A percentile compares a stretch with the other conserved stretches of the same genome.
Conservation (phyloP, 2,797 vertebrate genomes). For the Microchirus variegatus region DNA sequence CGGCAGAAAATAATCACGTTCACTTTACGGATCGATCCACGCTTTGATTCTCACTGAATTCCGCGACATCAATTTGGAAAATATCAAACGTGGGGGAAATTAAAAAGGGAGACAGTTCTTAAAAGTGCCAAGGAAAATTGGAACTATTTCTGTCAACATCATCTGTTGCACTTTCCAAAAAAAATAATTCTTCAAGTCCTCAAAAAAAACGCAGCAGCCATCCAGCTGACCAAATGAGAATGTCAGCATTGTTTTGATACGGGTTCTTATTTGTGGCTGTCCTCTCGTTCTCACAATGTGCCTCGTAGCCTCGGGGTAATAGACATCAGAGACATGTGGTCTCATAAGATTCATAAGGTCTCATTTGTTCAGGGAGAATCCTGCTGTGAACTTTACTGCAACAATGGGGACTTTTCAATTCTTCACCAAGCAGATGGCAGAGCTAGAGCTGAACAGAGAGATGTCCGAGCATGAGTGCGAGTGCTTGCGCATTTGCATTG, state of each 20-base stretch:
- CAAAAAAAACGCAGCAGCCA: slow-evolving; percentile 16
- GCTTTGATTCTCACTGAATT: not conserved
- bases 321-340: slow-evolving; percentile 59
- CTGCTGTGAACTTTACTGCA: slow-evolving; percentile 59
- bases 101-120: not conserved
- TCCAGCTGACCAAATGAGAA: slow-evolving; percentile 61
- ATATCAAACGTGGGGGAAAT: not conserved
- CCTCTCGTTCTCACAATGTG: slow-evolving; percentile 57
- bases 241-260: slow-evolving; percentile 55
- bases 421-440: slow-evolving; percentile 11
- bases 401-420: slow-evolving; percentile 64
- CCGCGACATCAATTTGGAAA: not conserved
- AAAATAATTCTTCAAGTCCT: not conserved
- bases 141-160: not conserved
- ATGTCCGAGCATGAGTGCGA: slow-evolving; percentile 15
- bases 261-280: slow-evolving; percentile 30
- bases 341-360: slow-evolving; percentile 68
- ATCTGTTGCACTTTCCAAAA: not conserved
- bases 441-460: not conserved
- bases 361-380: slow-evolving; percentile 58
- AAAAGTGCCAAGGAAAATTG: not conserved
- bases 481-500: slow-evolving; percentile 1
- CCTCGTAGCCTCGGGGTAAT: slow-evolving; percentile 57
- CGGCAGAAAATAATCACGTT: not conserved
- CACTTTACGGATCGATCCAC: not conserved